A percentile compares a stretch with the other conserved stretches of the same genome.
Evolutionary conservation across 2,113 vertebrate genomes (phyloP).

Genomic region (Syngnathus typhle): DNA sequence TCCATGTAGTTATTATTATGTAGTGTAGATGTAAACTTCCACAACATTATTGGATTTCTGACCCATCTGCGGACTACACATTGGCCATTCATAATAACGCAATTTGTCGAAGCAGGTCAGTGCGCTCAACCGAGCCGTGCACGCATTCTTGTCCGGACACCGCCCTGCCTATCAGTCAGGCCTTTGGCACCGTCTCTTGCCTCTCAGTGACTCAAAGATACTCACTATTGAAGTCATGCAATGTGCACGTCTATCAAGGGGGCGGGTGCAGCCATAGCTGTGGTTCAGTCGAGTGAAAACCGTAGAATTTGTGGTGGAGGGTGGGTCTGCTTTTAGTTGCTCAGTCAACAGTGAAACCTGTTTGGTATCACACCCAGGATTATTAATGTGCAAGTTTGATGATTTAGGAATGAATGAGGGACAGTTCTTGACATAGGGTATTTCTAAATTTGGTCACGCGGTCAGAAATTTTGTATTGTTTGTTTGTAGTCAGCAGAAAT

Average conservation of each 20-base stretch:
- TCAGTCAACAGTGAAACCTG: slow-evolving; percentile 22
- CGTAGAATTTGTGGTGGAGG: slow-evolving; percentile 1
- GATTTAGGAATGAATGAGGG: neutral
- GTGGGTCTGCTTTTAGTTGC: slow-evolving; percentile 4
- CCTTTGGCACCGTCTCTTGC: neutral
- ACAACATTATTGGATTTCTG: neutral
- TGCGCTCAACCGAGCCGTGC: slow-evolving; percentile 13
- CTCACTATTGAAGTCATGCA: neutral
- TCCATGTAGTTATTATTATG: neutral
- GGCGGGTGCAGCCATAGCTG: neutral
- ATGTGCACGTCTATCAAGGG: neutral
- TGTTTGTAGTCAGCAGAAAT: neutral
- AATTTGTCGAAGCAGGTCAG: slow-evolving; percentile 36
- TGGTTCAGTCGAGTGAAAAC: neutral
- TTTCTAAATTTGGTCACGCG: neutral
- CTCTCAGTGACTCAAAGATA: slow-evolving; percentile 7
- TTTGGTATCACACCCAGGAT: slow-evolving; percentile 13
- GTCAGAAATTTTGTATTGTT: neutral
- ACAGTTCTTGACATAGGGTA: neutral
- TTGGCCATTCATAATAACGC: neutral
- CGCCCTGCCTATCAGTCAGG: slow-evolving; percentile 24
- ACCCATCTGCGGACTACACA: neutral
- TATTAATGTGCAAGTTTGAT: neutral
- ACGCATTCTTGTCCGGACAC: slow-evolving; percentile 33
- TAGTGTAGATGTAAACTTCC: neutral